Evolutionary conservation across 2,888 invertebrate species (phyloP).

Genomic region (Meghimatium bilineatum): DNA sequence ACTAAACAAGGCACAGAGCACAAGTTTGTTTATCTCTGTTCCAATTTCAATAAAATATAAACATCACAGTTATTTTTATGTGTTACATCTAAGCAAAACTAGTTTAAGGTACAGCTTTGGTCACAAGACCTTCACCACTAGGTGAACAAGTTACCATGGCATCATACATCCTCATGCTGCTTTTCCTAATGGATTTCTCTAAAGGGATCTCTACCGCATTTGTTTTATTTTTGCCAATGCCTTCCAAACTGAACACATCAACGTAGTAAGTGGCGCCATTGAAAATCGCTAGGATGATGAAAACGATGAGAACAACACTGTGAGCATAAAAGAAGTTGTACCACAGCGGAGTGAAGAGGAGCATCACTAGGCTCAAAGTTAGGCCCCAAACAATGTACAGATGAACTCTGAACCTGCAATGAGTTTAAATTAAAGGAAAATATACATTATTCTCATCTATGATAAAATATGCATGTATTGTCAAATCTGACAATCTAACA

Average conservation of each 20-base stretch:
- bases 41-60: not conserved
- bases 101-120: not conserved
- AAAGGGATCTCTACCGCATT: not conserved
- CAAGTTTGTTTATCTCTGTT: too few relatives aligned
- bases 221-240: constrained; percentile 24
- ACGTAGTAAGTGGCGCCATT: constrained; percentile 72
- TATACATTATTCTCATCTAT: not conserved
- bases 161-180: not conserved
- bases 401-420: constrained; percentile 77
- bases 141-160: constrained; percentile 29
- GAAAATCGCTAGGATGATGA: constrained; percentile 58
- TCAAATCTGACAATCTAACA: too few relatives aligned
- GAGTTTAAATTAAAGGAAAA: not conserved
- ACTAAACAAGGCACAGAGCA: not conserved
- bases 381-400: constrained; percentile 63
- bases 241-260: constrained; percentile 67
- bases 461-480: not conserved
- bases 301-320: constrained; percentile 58
- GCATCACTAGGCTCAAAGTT: constrained; percentile 59
- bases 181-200: not conserved
- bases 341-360: constrained; percentile 60
- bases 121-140: not conserved
- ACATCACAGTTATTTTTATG: not conserved
- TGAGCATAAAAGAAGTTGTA: constrained; percentile 67
- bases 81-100: not conserved